Evolutionary conservation across 2,888 invertebrate genomes (phyloP), one percentile per base, ranked within the genome.

Genomic region (Pollenia amentaria): DNA sequence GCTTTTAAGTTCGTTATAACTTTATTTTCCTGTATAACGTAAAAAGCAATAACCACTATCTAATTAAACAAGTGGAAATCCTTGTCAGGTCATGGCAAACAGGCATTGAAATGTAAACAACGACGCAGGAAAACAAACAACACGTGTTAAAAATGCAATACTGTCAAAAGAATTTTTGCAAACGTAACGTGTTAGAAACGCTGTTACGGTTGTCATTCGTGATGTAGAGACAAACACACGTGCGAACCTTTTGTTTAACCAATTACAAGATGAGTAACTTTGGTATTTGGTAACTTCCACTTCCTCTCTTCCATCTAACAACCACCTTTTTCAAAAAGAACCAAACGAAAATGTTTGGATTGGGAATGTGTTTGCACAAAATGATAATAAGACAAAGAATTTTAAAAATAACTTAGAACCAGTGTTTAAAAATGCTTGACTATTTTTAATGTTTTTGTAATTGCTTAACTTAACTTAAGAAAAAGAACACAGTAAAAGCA

Each of bases 121-220:
- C 38, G 16, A 6, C 12, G n/a, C 11, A 38, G 16, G 81, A 18
- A 21, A 69, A 62, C 53, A 82, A 76, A 83, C 76, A 87, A 78
- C 84, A 87, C 87, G 85, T 87, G 85, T 73, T 83, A 44, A 57
- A 81, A 77, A 75, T 82, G 82, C 78, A 82, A 78, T 70, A 57
- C 64, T 82, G 42, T 18, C 64, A 73, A 51, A 67, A 70, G 29
- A 62, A 60, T 67, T 57, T 75, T 65, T 42, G 70, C 65, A 55
- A 76, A 62, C 48, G 57, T 57, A 79, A 75, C 67, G 62, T 76
- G 77, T 75, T 81, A 40, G 44, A 75, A 65, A 53, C 72, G 70
- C 53, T 64, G 72, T 62, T 51, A 83, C 79, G 86, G 76, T 73
- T 83, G 79, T 84, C 83, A 77, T 64, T 84, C 38, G 9, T 67